Base-by-base conservation (phyloP, 2,113 vertebrate genomes). In the Oncorhynchus gorbuscha region DNA sequence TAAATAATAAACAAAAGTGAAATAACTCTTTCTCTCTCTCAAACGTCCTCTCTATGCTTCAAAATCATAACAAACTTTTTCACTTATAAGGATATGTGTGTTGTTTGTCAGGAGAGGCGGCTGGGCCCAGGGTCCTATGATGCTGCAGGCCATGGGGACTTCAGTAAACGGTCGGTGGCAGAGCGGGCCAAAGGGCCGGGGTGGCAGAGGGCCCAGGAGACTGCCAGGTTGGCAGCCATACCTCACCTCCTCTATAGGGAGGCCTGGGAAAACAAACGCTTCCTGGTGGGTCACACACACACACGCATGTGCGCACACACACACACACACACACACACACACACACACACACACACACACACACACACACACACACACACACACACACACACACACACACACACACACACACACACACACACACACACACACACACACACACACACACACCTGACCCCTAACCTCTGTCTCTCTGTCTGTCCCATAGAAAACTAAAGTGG, bases 51-150 rank as follows among this genome's bases (percentile, higher is more conserved):
- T 39, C 8, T 8, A 39, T 39, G 39, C 39, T 39, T 39, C 39
- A 39, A 39, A 39, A 39, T 39, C 39, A 39, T 9, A 39, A 39
- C 39, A 39, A 39, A 39, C 39, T 9, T 9, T 16, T 51, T 12
- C 4, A 1, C 3, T 51, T 51, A 45, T 45, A 18, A 55, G 12
- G 3, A 9, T 24, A 5, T 62, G n/a, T 62, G n/a, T 62, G 59
- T 61, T 26, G 65, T 67, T 14, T 30, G 14, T 14, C 61, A 94
- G 92, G 79, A 84, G 73, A 89, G 90, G 80, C 82, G 78, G 13
- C 49, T 89, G 64, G 93, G 91, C n/a, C 91, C 92, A 7, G 93
- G 92, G 5, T 84, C 79, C 45, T 94, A 94, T 5, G 76, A 76
- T 70, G 49, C 16, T 72, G 83, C 81, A 66, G 73, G 76, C 13